Evolutionary conservation across 2,888 invertebrate species (phyloP).

Genomic region (Nesidiocoris tenuis): DNA sequence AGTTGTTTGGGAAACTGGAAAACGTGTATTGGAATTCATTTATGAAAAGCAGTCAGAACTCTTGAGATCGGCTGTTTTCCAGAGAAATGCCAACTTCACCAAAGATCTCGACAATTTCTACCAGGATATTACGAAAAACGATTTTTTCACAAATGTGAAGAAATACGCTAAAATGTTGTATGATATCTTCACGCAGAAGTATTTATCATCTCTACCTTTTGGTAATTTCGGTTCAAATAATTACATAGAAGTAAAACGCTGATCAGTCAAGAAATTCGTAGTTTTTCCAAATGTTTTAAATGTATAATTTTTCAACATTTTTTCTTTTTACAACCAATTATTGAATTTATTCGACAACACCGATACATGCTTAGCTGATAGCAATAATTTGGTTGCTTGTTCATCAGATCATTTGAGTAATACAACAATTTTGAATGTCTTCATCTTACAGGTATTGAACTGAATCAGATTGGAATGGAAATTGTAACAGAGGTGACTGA

Average conservation of each 20-base stretch:
- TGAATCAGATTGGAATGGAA: slow-evolving; percentile 64
- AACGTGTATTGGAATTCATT: slow-evolving; percentile 73
- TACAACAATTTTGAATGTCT: too few relatives aligned
- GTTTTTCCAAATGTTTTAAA: too few relatives aligned
- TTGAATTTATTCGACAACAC: too few relatives aligned
- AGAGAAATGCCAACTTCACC: slow-evolving; percentile 74
- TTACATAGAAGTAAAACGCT: too few relatives aligned
- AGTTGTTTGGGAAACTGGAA: slow-evolving; percentile 70
- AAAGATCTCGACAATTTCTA: slow-evolving; percentile 78
- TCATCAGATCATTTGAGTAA: too few relatives aligned
- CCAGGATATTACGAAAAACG: slow-evolving; percentile 73
- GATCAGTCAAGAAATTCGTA: too few relatives aligned
- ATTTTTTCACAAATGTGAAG: slow-evolving; percentile 73
- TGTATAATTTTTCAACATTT: too few relatives aligned
- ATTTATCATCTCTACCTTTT: slow-evolving; percentile 67
- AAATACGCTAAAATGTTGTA: slow-evolving; percentile 71
- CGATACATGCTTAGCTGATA: too few relatives aligned
- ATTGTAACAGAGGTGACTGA: slow-evolving; percentile 64
- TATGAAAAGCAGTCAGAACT: slow-evolving; percentile 77
- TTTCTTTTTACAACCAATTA: too few relatives aligned
- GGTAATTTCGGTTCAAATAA: too few relatives aligned
- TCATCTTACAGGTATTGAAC: slow-evolving; percentile 58
- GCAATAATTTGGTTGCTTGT: too few relatives aligned
- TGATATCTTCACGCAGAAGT: slow-evolving; percentile 67
- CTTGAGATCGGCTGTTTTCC: slow-evolving; percentile 77